These are phyloP conservation scores for Andricus quercusramuli DNA, from an alignment of 2,888 invertebrate genomes.

Conservation along the genomic window DNA sequence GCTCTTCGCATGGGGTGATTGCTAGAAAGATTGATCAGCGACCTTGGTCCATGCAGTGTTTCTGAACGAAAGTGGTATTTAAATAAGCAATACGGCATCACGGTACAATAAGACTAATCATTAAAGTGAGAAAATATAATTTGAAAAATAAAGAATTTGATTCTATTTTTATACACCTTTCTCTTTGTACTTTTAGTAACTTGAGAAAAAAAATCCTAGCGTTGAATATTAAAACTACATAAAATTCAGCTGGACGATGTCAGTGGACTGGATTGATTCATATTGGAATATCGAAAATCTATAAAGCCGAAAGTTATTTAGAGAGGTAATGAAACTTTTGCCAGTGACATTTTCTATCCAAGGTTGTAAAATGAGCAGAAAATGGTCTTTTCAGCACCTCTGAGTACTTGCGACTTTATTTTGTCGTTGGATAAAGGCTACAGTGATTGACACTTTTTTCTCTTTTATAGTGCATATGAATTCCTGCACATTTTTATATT, in stretches of 20 bases:
- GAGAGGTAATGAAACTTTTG: slow-evolving; percentile 12
- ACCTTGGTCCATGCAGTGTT: no score
- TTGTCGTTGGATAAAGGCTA: not conserved
- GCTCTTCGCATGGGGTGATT: no score
- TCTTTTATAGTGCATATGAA: not conserved
- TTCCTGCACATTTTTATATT: slow-evolving; percentile 1
- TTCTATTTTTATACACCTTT: no score
- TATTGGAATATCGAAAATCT: slow-evolving; percentile 22
- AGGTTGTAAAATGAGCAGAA: slow-evolving; percentile 30
- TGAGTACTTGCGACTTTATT: slow-evolving; percentile 30
- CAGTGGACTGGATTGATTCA: slow-evolving; percentile 6
- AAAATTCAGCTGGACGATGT: not conserved
- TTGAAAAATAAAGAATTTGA: no score
- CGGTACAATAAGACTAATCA: not conserved
- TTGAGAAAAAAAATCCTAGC: not conserved
- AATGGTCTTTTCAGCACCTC: slow-evolving; percentile 14
- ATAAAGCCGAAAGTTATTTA: slow-evolving; percentile 15
- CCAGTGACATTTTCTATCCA: slow-evolving; percentile 3
- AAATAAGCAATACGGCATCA: no score
- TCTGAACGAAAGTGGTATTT: no score
- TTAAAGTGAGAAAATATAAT: no score
- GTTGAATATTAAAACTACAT: not conserved
- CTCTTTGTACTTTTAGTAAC: no score
- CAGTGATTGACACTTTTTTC: not conserved
- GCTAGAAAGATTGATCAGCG: no score